Base-by-base conservation (phyloP, 2,888 invertebrate genomes). In the Orgyia antiqua region DNA sequence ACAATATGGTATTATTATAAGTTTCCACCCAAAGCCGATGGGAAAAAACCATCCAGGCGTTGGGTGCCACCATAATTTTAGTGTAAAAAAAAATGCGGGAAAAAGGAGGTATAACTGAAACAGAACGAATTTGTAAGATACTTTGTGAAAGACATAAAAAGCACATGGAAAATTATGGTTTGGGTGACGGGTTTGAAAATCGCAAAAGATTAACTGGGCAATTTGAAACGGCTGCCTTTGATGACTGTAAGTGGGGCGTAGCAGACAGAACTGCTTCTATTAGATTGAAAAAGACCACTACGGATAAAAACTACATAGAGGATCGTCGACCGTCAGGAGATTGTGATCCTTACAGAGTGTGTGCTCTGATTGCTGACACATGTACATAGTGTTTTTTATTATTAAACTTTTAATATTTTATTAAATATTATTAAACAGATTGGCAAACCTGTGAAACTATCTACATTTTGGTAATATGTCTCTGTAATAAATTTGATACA, bases 221-320 rank as follows among this genome's bases (percentile, higher is more conserved):
- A 63, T 96, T 96, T 78, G 99, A 99, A 84, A 99, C 98, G 0
- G 96, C 97, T 36, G 92, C 93, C 21, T 98, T 96, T 64, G 93
- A 96, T 67, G 92, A 94, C 58, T 99, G 98, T 73, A 90, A 89
- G 46, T 88, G 91, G 66, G 96, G 93, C 26, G 93, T 97, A 1
- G 97, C 97, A 27, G 96, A 97, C 75, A 92, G 98, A 42, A 94
- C 94, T 25, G 94, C 94, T 54, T 96, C 96, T 54, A 93, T 99
- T 62, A 92, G 98, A 51, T 94, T 98, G 59, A 97, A 97, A n/a
- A 90, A 96, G 32, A 92, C 91, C 39, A 92, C 92, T 47, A 92
- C 95, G 13, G 92, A 93, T 55, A 93, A 93, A 69, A 98, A 98
- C 1, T 98, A 97, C 69, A 88, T 98, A 46, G 98, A 98, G 82